Evolutionary conservation across 2,797 vertebrate species (phyloP), one percentile per base, ranked within the genome.

Genomic region (Chanos chanos): DNA sequence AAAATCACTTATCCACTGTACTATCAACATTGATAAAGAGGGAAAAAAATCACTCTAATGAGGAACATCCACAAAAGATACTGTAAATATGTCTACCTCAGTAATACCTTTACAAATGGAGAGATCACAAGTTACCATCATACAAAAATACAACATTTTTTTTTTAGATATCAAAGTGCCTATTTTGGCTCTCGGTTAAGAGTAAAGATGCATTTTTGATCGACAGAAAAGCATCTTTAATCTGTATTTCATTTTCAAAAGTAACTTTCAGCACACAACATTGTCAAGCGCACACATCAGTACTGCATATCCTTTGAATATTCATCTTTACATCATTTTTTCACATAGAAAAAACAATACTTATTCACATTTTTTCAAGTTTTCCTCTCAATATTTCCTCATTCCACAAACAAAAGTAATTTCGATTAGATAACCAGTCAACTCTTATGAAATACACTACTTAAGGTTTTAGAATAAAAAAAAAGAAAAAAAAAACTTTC

Each of bases 81-180:
- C 63, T 43, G 63, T 66, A 72, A 72, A 83, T 88, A 60, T 73
- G 69, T 66, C 64, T 71, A 86, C 85, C 83, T 87, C 82, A 86
- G 80, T 87, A 75, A 82, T 89, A 86, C 86, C 82, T 80, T 83
- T 86, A 81, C 81, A 85, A 87, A 86, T 83, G 86, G 91, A 83
- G 87, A 87, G 83, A 89, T 88, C 83, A 84, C 86, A 92, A 91
- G 75, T 84, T 82, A 90, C 89, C 82, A 80, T 83, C 87, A 88
- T 94, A 95, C 92, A 94, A 95, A 95, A 96, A 93, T 94, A 94
- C 90, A 85, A 93, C 89, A 89, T 68, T 82, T 84, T 71, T 86
- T 87, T 84, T 87, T 85, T 75, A 74, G 79, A 79, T 90, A 88
- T 91, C 89, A 86, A 87, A 86, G 84, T 85, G 85, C 87, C n/a